Conservation (phyloP, 2,888 invertebrate genomes). For the Mimas tiliae region DNA sequence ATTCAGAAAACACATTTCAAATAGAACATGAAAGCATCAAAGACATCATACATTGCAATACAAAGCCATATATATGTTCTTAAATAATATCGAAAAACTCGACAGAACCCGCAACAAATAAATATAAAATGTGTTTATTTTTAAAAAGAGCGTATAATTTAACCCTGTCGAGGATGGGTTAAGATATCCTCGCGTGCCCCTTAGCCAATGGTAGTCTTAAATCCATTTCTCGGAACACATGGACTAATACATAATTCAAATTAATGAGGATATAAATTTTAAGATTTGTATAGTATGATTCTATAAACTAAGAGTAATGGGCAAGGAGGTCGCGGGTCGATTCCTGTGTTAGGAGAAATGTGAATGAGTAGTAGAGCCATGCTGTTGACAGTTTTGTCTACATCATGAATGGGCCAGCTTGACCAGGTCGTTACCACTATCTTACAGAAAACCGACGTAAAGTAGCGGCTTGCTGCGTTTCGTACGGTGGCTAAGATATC, state of each 20-base stretch:
- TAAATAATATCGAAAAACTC: background rate
- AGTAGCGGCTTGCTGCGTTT: no score
- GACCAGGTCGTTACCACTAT: no score
- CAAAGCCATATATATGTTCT: no score
- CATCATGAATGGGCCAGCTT: no score
- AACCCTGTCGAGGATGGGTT: slow-evolving; percentile 60
- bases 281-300: background rate
- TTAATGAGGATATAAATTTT: slow-evolving; percentile 8
- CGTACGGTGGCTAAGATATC: no score
- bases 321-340: background rate
- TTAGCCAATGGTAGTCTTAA: slow-evolving; percentile 17
- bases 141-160: slow-evolving; percentile 75
- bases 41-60: no score
- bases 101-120: slow-evolving; percentile 39
- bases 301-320: background rate
- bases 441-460: no score
- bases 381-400: no score
- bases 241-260: slow-evolving; percentile 8
- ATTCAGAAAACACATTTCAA: no score
- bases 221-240: slow-evolving; percentile 16
- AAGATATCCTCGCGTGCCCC: slow-evolving; percentile 68
- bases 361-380: no score
- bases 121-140: slow-evolving; percentile 47
- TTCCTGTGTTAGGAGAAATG: background rate
- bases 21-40: no score